phyloP scores from a whole-genome alignment of 2,888 invertebrate genomes.

The Ormia ochracea region DNA sequence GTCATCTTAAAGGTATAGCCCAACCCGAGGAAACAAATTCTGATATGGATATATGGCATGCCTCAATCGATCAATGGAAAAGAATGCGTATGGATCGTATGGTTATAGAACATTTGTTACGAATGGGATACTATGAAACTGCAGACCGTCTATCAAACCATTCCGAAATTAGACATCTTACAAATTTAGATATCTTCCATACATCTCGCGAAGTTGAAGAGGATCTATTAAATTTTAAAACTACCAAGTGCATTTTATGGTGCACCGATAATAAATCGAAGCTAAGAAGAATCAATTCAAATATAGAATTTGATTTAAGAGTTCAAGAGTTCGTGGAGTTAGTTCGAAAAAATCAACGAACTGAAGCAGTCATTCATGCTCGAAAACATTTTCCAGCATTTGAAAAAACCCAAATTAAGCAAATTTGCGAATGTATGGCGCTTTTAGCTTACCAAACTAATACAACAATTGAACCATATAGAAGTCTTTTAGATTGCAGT shows the following conservation, averaged over 20 bases:
- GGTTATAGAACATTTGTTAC: constrained; percentile 96
- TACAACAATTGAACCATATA: constrained; percentile 85
- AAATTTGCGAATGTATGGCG: constrained; percentile 96
- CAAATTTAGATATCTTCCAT: constrained; percentile 93
- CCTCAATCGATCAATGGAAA: constrained; percentile 76
- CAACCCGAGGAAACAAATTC: constrained; percentile 67
- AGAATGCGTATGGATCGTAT: constrained; percentile 90
- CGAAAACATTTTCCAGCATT: constrained; percentile 92
- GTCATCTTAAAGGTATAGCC: constrained; percentile 84
- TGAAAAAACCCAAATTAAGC: constrained; percentile 90
- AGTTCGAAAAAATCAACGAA: constrained; percentile 88
- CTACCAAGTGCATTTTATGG: constrained; percentile 93
- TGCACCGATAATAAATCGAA: constrained; percentile 98
- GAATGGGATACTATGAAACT: constrained; percentile 96
- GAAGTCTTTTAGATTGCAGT: constrained; percentile 81
- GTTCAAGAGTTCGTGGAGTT: constrained; percentile 94
- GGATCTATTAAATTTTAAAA: constrained; percentile 88
- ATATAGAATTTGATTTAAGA: constrained; percentile 93
- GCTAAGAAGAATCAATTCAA: constrained; percentile 93
- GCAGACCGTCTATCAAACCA: constrained; percentile 91
- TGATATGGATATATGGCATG: constrained; percentile 72
- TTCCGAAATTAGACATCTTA: constrained; percentile 88
- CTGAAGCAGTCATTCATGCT: constrained; percentile 96
- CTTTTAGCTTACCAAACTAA: constrained; percentile 93
- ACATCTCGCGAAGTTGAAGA: constrained; percentile 91